Base-by-base conservation (phyloP, 2,888 invertebrate genomes). In the Diabrotica balteata region DNA sequence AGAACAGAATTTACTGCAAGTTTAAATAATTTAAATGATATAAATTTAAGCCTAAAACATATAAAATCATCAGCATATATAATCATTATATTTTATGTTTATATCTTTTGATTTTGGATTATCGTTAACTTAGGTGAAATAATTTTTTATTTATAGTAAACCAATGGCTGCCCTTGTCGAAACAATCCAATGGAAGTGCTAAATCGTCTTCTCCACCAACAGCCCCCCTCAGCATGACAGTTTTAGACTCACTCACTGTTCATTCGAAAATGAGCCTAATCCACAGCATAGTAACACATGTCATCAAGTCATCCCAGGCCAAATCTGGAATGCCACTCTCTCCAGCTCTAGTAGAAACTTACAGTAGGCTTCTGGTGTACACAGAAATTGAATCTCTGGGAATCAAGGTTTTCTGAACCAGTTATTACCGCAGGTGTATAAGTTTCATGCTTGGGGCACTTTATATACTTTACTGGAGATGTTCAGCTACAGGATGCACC, bases 311-410 rank as follows among this genome's bases (percentile, higher is more conserved):
- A 75, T 95, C 96, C 0, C 94, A 95, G 80, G 91, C 91, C 46
- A 96, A 96, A 81, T 91, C 92, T 0, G 92, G 91, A 63, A 89
- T 93, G 80, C 92, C 95, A 0, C 87, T 95, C 80, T 93, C 96
- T 0, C 97, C 97, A 0, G 97, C 97, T 0, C 85, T 97, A 1
- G 94, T 98, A 0, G 97, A 98, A 85, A 98, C 97, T 0, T 98
- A 97, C 85, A 95, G 96, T 67, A 88, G 97, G 49, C 85, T 98
- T 11, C 85, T 98, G 61, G 96, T 97, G 0, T 98, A 98, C 80
- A 96, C 96, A 8, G 98, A 98, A 86, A 97, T 97, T 63, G 98
- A 98, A 83, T 95, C 96, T 11, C 87, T 98, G 59, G 97, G 98
- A 45, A 97, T 98, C 71, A 98, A 85, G 96, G 96, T 62, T 97